phyloP scores from a whole-genome alignment of 2,888 invertebrate genomes.

The Yponomeuta cagnagella region DNA sequence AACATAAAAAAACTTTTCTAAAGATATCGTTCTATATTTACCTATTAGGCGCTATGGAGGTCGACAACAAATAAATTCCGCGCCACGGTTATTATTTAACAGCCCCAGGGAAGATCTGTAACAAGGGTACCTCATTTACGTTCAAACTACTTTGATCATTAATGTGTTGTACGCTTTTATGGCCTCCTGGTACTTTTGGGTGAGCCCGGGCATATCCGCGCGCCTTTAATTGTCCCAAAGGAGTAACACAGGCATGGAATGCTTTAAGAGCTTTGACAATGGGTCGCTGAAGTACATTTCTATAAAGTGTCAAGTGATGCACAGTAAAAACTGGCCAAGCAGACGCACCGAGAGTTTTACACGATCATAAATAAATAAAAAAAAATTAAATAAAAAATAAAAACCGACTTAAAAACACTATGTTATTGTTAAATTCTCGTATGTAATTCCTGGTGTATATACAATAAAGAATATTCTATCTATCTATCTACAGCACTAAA shows the following conservation, averaged over 20 bases:
- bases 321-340: too few relatives aligned
- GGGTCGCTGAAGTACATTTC: neutral
- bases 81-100: neutral
- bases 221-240: neutral
- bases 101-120: neutral
- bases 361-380: too few relatives aligned
- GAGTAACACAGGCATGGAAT: neutral
- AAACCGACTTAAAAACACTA: too few relatives aligned
- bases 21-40: neutral
- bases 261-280: neutral
- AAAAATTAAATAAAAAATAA: too few relatives aligned
- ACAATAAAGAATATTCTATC: too few relatives aligned
- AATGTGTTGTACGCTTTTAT: neutral
- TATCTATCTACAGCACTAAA: too few relatives aligned
- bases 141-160: constrained; percentile 1
- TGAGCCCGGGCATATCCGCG: neutral
- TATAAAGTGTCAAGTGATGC: neutral
- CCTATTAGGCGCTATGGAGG: neutral
- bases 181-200: neutral
- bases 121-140: neutral
- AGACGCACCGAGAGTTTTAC: too few relatives aligned
- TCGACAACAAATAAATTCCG: neutral
- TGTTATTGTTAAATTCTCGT: too few relatives aligned
- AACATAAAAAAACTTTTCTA: neutral
- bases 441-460: too few relatives aligned